These are phyloP conservation scores for Passer domesticus DNA, from an alignment of 2,113 vertebrate species.

Conservation along the genomic window DNA sequence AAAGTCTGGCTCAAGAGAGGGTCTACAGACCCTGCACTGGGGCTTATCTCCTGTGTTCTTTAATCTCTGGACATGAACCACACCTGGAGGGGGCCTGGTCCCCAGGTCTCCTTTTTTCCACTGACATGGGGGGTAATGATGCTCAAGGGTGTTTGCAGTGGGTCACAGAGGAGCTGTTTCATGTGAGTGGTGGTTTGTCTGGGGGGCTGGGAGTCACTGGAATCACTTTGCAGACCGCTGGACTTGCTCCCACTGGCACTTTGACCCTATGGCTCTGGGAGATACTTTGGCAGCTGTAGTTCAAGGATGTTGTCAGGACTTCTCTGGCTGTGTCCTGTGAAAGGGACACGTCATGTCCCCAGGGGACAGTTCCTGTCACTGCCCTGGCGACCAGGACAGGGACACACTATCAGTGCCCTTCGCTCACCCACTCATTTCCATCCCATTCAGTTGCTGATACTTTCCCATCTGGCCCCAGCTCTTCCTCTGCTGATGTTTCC, in stretches of 20 bases:
- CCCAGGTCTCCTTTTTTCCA: not conserved
- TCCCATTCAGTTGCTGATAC: not conserved
- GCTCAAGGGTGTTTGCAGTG: not conserved
- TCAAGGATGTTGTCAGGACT: not conserved
- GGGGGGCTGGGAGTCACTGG: not conserved
- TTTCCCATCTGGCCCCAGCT: not conserved
- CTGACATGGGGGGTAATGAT: not conserved
- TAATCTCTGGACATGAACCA: not conserved
- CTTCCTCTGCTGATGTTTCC: not conserved
- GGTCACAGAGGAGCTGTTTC: not conserved
- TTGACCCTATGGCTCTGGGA: not conserved
- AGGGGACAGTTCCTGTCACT: not conserved
- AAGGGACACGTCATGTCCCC: not conserved
- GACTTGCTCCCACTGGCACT: not conserved
- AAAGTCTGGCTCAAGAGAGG: not conserved
- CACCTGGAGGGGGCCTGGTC: not conserved
- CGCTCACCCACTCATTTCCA: not conserved
- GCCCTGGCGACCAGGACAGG: not conserved
- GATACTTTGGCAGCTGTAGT: not conserved
- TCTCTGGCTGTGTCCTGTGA: not conserved
- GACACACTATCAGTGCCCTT: not conserved
- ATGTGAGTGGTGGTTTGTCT: not conserved
- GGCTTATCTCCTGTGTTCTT: not conserved
- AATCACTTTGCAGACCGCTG: fast-evolving
- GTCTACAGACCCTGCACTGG: not conserved